Conservation (phyloP, 1,140 invertebrate species). For the Wasmannia auropunctata region DNA sequence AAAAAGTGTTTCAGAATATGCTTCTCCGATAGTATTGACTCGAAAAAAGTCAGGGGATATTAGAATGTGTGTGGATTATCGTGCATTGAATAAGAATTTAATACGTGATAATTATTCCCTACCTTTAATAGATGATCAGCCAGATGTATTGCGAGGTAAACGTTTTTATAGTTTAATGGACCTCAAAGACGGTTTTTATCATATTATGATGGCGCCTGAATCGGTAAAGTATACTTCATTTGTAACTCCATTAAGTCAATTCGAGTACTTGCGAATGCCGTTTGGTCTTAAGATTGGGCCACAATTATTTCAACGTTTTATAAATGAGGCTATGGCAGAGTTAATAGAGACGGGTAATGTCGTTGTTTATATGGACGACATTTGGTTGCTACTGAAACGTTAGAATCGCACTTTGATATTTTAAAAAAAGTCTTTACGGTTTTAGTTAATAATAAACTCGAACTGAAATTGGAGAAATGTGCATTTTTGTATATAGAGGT, state of each 20-base stretch:
- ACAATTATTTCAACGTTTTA: background rate
- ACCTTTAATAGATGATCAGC: background rate
- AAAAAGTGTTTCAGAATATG: background rate
- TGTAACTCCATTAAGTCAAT: background rate
- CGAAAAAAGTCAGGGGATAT: slow-evolving; percentile 15
- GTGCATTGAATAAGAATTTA: background rate
- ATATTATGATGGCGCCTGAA: background rate
- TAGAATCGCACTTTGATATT: too few relatives aligned
- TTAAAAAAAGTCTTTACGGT: too few relatives aligned
- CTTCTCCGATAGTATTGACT: background rate
- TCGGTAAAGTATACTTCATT: background rate
- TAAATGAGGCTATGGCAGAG: background rate
- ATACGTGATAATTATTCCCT: slow-evolving; percentile 12
- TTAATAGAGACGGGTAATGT: background rate
- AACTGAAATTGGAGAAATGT: too few relatives aligned
- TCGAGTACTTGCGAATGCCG: slow-evolving; percentile 2
- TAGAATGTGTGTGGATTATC: slow-evolving; percentile 34
- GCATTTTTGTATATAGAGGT: too few relatives aligned
- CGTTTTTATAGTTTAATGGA: background rate
- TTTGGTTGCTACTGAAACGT: background rate
- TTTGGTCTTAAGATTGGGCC: slow-evolving; percentile 10
- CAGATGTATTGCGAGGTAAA: background rate
- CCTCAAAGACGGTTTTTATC: background rate
- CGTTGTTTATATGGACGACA: background rate
- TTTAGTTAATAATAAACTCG: too few relatives aligned